Percentiles rank a stretch among this genome's conserved stretches.
phyloP scores from a whole-genome alignment of 1,140 invertebrate species.

The Onthophagus taurus region DNA sequence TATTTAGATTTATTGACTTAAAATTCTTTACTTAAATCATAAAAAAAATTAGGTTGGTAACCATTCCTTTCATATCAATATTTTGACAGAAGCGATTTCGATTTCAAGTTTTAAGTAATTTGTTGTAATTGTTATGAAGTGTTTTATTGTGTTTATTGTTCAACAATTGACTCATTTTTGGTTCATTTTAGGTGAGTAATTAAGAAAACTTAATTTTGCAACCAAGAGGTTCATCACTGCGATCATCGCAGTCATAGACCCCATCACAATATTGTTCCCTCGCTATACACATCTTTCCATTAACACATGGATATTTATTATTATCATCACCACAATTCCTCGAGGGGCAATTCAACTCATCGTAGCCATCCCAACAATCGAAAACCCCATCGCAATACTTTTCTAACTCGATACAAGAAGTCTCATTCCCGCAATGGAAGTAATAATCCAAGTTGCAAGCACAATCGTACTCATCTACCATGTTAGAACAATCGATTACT shows the following conservation, averaged over 20 bases:
- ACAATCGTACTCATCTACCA: constrained; percentile 70
- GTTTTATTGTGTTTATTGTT: no score
- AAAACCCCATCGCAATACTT: constrained; percentile 63
- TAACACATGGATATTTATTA: constrained; percentile 48
- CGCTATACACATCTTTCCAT: constrained; percentile 35
- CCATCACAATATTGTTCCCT: constrained; percentile 42
- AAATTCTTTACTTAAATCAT: no score
- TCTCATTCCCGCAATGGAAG: constrained; percentile 68
- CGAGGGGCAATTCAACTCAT: constrained; percentile 66
- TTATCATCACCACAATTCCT: constrained; percentile 40
- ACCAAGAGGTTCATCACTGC: constrained; percentile 54
- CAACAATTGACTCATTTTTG: no score
- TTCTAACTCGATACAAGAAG: constrained; percentile 59
- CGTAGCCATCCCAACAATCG: constrained; percentile 71
- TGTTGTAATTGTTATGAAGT: no score
- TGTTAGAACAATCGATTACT: constrained; percentile 66
- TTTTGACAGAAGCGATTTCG: no score
- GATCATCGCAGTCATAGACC: constrained; percentile 50
- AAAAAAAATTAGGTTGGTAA: no score
- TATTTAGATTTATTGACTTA: no score
- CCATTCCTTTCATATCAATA: no score
- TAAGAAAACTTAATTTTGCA: no score
- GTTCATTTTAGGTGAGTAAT: no score
- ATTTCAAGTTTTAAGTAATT: no score
- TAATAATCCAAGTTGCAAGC: constrained; percentile 62